Evolutionary conservation across 2,888 invertebrate genomes (phyloP).

Genomic region (Halictus ligatus): DNA sequence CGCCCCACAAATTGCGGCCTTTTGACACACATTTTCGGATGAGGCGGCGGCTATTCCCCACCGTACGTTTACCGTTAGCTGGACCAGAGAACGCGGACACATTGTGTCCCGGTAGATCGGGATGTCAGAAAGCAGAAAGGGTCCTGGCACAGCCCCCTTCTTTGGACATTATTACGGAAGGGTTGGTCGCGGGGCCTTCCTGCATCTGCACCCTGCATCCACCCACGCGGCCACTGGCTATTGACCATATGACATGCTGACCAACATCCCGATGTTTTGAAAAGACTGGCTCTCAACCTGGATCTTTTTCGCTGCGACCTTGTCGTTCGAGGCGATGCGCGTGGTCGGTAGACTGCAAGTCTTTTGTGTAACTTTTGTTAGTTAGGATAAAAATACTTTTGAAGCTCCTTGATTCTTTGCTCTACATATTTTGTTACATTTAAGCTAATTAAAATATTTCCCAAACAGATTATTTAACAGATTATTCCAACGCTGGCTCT

Average conservation of each 20-base stretch:
- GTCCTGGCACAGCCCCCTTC: slow-evolving; percentile 74
- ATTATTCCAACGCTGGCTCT: not conserved
- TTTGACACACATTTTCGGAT: slow-evolving; percentile 79
- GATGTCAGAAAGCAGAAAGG: slow-evolving; percentile 74
- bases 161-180: slow-evolving; percentile 82
- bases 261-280: slow-evolving; percentile 80
- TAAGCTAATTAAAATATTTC: too few species aligned
- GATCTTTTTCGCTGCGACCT: not conserved
- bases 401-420: not conserved
- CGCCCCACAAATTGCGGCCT: slow-evolving; percentile 70
- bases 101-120: slow-evolving; percentile 77
- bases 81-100: slow-evolving; percentile 68
- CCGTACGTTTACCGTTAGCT: slow-evolving; percentile 77
- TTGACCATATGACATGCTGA: slow-evolving; percentile 85
- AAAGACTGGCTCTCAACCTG: slow-evolving; percentile 65
- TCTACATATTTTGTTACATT: not conserved
- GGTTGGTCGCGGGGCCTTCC: slow-evolving; percentile 78
- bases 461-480: not conserved
- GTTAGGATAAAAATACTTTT: not conserved
- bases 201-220: slow-evolving; percentile 80
- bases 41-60: slow-evolving; percentile 21
- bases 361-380: too few species aligned
- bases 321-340: not conserved
- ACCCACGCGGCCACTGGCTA: slow-evolving; percentile 79
- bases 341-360: not conserved